Base-by-base conservation (phyloP, 2,888 invertebrate genomes). In the Euplagia quadripunctaria region DNA sequence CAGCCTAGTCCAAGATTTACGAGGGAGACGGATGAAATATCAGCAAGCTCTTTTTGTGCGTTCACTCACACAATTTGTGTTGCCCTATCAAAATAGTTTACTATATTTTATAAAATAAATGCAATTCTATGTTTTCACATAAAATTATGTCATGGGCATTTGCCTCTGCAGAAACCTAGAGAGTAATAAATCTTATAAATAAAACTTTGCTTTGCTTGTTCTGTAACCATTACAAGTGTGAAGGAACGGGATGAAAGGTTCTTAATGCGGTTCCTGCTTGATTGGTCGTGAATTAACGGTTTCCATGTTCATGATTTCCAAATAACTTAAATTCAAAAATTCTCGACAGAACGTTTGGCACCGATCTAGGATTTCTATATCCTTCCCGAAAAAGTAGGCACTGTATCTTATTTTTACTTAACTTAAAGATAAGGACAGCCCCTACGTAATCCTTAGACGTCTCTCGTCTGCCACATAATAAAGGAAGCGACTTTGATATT, bases 1-100 rank as follows among this genome's bases (percentile, higher is more conserved):
- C 93, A 92, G 91, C 94, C 92, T 92, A 92, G 88, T 80, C 83
- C 88, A 91, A 89, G 91, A 93, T 92, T 94, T 94, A 94, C 93
- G 94, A 94, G 94, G 93, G 94, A 94, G 94, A 94, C 90, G 88
- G 89, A 88, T 86, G 89, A 92, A 92, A 79, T 90, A 91, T 92
- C 89, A 88, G 91, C 88, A 90, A 92, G 90, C 90, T 92, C 90
- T 91, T 91, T 90, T 82, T 86, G 79, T 89, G 89, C 9, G 8
- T 91, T 91, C 90, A 89, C 88, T 87, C 84, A 79, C 77, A 79
- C 75, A 82, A 79, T 74, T 74, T 75, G n/a, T 90, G 89, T 90
- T 91, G 86, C 90, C 85, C 6, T 61, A 31, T 58, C 4, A 14
- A 12, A 61, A 61, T 31, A 6, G 31, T 31, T 31, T 20, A 12